Conservation (phyloP, 2,888 invertebrate genomes). For the Drepana falcataria region DNA sequence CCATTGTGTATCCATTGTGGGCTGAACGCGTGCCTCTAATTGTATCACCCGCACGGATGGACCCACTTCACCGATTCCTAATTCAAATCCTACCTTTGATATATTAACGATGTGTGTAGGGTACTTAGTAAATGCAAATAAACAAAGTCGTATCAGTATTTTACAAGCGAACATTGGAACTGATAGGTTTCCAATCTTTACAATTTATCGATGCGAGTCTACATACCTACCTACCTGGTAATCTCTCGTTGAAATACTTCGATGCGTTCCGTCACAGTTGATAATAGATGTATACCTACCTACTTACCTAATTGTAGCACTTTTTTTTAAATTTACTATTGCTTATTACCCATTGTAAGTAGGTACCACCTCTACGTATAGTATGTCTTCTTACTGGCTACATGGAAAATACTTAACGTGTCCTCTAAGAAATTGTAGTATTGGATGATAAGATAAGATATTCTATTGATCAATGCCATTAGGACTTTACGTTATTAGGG, state of each 20-base stretch:
- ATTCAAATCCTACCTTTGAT: not conserved
- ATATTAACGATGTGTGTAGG: too few species aligned
- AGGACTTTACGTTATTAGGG: conserved; percentile 4
- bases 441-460: conserved; percentile 28
- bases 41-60: conserved; percentile 36
- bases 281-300: not conserved
- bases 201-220: conserved; percentile 21
- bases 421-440: not conserved
- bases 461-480: conserved; percentile 4
- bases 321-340: too few species aligned
- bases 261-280: conserved; percentile 9
- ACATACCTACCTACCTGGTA: conserved; percentile 15
- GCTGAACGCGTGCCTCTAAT: conserved; percentile 53
- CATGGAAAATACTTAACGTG: not conserved
- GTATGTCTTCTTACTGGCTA: too few species aligned
- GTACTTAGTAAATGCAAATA: too few species aligned
- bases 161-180: too few species aligned
- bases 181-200: conserved; percentile 9
- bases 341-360: not conserved
- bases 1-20: conserved; percentile 60
- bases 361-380: not conserved
- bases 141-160: too few species aligned
- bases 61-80: conserved; percentile 12
- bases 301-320: too few species aligned
- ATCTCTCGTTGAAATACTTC: conserved; percentile 21